Evolutionary conservation across 2,888 invertebrate genomes (phyloP), one percentile per base, ranked within the genome.

Genomic region (Meghimatium bilineatum): DNA sequence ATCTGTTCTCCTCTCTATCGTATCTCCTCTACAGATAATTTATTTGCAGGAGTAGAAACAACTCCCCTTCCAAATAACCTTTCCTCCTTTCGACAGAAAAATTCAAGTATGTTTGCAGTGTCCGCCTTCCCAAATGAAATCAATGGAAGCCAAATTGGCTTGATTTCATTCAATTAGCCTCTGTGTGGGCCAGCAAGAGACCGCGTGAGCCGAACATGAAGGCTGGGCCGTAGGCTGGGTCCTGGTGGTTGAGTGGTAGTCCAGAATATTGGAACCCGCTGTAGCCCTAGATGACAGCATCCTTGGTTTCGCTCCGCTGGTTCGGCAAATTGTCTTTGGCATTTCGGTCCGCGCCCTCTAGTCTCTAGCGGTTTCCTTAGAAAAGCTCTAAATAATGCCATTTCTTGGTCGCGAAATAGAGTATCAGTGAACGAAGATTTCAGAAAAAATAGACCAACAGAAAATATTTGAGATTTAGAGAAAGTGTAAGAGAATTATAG

Each of bases 101-200:
- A 3, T 29, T 12, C 36, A 12, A 29, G n/a, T 49, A 29, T 29
- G 14, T 74, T 29, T 49, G 14, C 72, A 44, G 29, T 29, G 49
- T 29, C 49, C 49, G 29, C 49, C 66, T 32, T 32, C 69, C 32
- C n/a, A 3, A 38, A 56, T 29, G 69, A 52, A 56, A 69, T 32
- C n/a, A 67, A 29, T 67, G 69, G 36, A 23, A 26, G 38, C 38
- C 82, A 75, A 82, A 82, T 74, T 75, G 82, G 82, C 82, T 82
- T 82, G 74, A 82, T 82, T 82, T 75, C 82, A 82, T 75, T 75
- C 75, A 82, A 74, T 75, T 82, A 75, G 75, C 82, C 66, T 38
- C 44, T 0, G 74, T 44, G 38, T 44, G 75, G 75, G 60, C 82
- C 75, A 1, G 23, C 75, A 66, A 44, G 36, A 29, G 74, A 74